Percentiles rank a stretch among this genome's conserved stretches.
phyloP scores from a whole-genome alignment of 2,797 vertebrate species.

The Limosa lapponica region DNA sequence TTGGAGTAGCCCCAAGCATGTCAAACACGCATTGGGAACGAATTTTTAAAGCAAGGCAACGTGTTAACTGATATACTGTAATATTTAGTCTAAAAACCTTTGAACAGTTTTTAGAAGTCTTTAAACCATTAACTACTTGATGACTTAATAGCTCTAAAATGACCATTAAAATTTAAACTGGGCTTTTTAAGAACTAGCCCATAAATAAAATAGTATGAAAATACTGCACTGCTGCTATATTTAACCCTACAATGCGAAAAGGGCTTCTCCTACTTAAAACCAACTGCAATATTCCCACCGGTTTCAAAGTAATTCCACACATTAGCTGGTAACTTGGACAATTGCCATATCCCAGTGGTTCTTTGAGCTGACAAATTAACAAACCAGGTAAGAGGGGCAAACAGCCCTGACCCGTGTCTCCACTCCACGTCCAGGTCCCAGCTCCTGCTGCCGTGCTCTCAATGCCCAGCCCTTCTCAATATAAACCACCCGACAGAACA shows the following conservation, averaged over 20 bases:
- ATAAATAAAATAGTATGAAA: conserved; percentile 15
- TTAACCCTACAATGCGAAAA: conserved; percentile 18
- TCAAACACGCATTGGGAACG: background rate
- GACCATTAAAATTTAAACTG: conserved; percentile 26
- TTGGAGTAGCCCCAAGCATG: conserved; percentile 51
- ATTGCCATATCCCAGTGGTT: background rate
- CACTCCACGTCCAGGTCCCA: background rate
- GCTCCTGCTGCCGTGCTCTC: background rate
- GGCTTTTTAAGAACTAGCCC: background rate
- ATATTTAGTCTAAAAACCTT: conserved; percentile 4
- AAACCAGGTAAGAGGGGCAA: background rate
- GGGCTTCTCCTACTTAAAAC: background rate
- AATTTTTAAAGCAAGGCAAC: background rate
- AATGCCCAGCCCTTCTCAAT: background rate
- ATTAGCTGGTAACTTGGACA: conserved; percentile 13
- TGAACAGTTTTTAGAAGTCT: background rate
- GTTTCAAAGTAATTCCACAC: conserved; percentile 42
- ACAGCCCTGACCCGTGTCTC: background rate
- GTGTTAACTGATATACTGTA: background rate
- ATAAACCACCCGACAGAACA: background rate
- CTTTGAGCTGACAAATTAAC: conserved; percentile 49
- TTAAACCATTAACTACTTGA: conserved; percentile 14
- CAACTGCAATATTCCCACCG: background rate
- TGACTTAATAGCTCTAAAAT: conserved; percentile 19
- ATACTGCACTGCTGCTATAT: background rate